Base-by-base conservation (phyloP, 2,888 invertebrate genomes). In the Sesia apiformis region DNA sequence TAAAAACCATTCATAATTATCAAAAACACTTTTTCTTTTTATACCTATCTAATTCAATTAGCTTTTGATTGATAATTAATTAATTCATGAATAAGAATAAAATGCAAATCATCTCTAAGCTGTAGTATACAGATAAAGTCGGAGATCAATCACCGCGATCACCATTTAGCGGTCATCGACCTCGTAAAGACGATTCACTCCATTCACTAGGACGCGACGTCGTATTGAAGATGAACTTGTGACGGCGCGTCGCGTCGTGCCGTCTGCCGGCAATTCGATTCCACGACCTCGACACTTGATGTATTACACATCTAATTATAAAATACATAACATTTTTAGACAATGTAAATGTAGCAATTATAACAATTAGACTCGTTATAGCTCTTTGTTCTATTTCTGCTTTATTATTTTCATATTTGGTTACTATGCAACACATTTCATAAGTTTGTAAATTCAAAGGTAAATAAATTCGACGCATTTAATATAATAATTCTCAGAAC, bases 151-250 rank as follows among this genome's bases (percentile, higher is more conserved):
- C 23, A 23, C 23, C 23, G 23, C 23, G 23, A 23, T 23, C 23
- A 23, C 23, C 23, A 23, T 41, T 46, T 46, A 39, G 53, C 59
- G 66, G 60, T 59, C 60, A 58, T 58, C 58, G 63, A 65, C 68
- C 66, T 61, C 53, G 58, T 59, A 59, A 59, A 60, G 60, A 61
- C 64, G 68, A 66, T 56, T 65, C 66, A 68, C 56, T 58, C n/a
- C 60, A 58, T 60, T 61, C 63, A 38, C 50, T 38, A 5, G 5
- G 1, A 50, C 38, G 38, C 38, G 1, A 50, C 38, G 38, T 52
- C 52, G 40, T 56, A 50, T 50, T 39, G 52, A 57, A 55, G 60
- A 60, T 52, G 56, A 53, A 53, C 57, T 55, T 57, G 56, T 50
- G 5, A 42, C 7, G 42, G 5, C 4, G 38, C 7, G 42, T 39